Percentiles rank a stretch among this genome's conserved stretches.
phyloP scores from a whole-genome alignment of 2,888 invertebrate genomes.

The Hofmannophila pseudospretella region DNA sequence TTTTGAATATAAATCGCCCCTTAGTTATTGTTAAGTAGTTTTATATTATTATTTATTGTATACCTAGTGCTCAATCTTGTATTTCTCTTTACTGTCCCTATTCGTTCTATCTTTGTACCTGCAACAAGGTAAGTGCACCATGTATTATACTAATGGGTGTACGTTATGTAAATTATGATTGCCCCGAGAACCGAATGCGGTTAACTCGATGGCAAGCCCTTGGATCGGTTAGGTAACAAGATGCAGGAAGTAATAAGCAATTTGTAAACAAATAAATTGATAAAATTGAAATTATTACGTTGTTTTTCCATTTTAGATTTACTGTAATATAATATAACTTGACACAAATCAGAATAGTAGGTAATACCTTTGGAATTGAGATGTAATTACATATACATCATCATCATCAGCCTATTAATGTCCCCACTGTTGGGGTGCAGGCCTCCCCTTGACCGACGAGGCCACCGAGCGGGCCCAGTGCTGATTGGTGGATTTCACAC shows the following conservation, averaged over 20 bases:
- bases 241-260: constrained; percentile 41
- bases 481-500: no score
- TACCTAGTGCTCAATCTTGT: constrained; percentile 55
- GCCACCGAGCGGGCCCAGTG: no score
- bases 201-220: neutral
- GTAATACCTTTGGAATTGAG: no score
- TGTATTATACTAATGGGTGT: neutral
- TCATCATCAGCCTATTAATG: no score
- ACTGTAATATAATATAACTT: no score
- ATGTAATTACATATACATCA: no score
- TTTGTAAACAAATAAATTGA: constrained; percentile 56
- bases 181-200: constrained; percentile 4
- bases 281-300: constrained; percentile 25
- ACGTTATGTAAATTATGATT: constrained; percentile 12
- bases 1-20: no score
- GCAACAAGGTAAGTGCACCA: neutral
- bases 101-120: constrained; percentile 17
- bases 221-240: constrained; percentile 33
- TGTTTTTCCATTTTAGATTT: constrained; percentile 7
- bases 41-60: constrained; percentile 49
- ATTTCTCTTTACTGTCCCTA: constrained; percentile 25
- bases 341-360: no score
- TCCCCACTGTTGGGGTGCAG: no score
- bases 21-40: constrained; percentile 54
- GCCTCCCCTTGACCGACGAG: no score